A percentile compares a stretch with the other conserved stretches of the same genome.
phyloP scores from a whole-genome alignment of 2,888 invertebrate species.

The Diaprepes abbreviatus region DNA sequence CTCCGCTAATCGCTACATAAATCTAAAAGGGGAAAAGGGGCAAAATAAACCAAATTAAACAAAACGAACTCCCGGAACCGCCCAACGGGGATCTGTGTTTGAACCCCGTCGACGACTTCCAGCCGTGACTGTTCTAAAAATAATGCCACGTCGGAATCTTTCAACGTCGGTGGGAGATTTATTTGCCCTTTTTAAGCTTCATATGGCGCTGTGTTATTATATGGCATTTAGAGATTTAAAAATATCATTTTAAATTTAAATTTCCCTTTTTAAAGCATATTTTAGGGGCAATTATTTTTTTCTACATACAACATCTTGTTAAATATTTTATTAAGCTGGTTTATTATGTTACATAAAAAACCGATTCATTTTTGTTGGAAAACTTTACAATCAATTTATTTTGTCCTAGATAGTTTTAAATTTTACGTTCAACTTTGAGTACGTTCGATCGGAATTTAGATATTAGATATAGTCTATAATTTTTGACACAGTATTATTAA shows the following conservation, averaged over 20 bases:
- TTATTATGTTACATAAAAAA: no score
- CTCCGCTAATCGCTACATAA: conserved; percentile 33
- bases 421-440: no score
- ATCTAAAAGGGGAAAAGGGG: conserved; percentile 35
- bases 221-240: conserved; percentile 16
- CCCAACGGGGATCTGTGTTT: conserved; percentile 32
- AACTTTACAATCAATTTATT: no score
- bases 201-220: conserved; percentile 15
- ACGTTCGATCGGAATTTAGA: no score
- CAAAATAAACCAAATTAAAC: conserved; percentile 41
- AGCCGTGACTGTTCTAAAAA: conserved; percentile 36
- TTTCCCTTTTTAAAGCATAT: no score
- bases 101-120: conserved; percentile 29
- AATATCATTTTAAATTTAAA: conserved; percentile 15
- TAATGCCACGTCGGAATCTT: conserved; percentile 32
- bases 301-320: no score
- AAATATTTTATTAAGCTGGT: no score
- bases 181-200: conserved; percentile 30
- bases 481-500: no score
- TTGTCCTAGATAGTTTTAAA: no score
- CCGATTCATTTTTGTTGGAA: no score
- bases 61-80: conserved; percentile 39
- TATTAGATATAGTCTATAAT: no score
- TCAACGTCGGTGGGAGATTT: conserved; percentile 34
- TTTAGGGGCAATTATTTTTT: no score